A percentile compares a stretch with the other conserved stretches of the same genome.
Evolutionary conservation across 2,888 invertebrate species (phyloP).

Genomic region (Nomada lathburiana): DNA sequence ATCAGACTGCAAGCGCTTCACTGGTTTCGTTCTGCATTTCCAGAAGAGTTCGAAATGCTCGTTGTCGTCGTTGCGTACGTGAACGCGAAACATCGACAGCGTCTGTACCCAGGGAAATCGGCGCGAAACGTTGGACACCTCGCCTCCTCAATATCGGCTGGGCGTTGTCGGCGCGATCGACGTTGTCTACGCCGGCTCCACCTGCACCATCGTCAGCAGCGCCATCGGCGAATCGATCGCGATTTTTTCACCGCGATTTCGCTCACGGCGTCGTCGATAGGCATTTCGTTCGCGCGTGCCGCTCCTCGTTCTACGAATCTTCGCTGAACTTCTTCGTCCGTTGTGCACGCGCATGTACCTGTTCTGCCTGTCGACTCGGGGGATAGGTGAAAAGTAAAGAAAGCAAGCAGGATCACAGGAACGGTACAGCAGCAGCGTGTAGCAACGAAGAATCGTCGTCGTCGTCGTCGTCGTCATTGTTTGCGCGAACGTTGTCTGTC

Average conservation of each 20-base stretch:
- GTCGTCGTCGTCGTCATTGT: constrained; percentile 32
- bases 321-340: constrained; percentile 19
- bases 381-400: neutral
- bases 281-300: constrained; percentile 34
- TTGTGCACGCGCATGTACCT: constrained; percentile 19
- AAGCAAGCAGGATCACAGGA: neutral
- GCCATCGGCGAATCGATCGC: neutral
- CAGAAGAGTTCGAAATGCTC: constrained; percentile 74
- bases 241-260: constrained; percentile 10
- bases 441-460: constrained; percentile 30
- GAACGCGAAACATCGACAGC: constrained; percentile 67
- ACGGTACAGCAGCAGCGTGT: neutral
- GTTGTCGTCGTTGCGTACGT: constrained; percentile 69
- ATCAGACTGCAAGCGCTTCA: neutral
- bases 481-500: constrained; percentile 35
- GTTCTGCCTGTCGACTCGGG: neutral
- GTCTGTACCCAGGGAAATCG: constrained; percentile 66
- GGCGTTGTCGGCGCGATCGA: constrained; percentile 31
- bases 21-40: constrained; percentile 28
- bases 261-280: constrained; percentile 25
- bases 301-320: constrained; percentile 37
- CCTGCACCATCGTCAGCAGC: neutral
- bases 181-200: neutral
- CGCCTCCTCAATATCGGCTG: constrained; percentile 42
- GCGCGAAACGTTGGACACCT: constrained; percentile 57